These are phyloP conservation scores for Dasysyrphus albostriatus DNA, from an alignment of 2,888 invertebrate species.

Conservation along the genomic window DNA sequence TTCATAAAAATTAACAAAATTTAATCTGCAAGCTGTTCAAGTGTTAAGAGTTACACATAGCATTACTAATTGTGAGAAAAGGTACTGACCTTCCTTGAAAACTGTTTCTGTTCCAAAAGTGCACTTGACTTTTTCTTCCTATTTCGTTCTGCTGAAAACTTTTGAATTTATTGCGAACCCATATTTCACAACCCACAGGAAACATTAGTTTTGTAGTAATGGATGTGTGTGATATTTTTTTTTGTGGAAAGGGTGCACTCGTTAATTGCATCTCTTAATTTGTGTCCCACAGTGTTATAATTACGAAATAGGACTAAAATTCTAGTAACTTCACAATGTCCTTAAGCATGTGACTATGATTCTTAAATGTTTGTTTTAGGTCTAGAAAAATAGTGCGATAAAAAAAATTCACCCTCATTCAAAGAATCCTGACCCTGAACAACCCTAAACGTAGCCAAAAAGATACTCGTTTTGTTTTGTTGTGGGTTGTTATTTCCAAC, in stretches of 20 bases:
- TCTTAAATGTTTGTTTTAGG: slow-evolving; percentile 41
- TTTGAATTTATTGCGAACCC: slow-evolving; percentile 47
- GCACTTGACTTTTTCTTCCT: slow-evolving; percentile 15
- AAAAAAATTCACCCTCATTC: slow-evolving; percentile 54
- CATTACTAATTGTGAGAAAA: background rate
- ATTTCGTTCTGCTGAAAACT: slow-evolving; percentile 1
- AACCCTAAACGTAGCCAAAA: slow-evolving; percentile 53
- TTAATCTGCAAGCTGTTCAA: background rate
- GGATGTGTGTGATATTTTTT: background rate
- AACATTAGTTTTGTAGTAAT: slow-evolving; percentile 20
- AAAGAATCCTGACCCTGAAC: slow-evolving; percentile 66
- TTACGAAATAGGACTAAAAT: slow-evolving; percentile 2
- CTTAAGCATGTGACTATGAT: slow-evolving; percentile 40
- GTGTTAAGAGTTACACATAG: background rate
- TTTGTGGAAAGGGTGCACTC: slow-evolving; percentile 34
- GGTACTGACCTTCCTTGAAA: slow-evolving; percentile 4
- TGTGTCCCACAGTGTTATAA: slow-evolving; percentile 29
- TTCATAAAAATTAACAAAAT: too few relatives aligned
- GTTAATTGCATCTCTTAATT: slow-evolving; percentile 61
- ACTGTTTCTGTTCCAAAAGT: background rate
- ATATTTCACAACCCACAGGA: slow-evolving; percentile 45
- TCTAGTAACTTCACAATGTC: slow-evolving; percentile 12
- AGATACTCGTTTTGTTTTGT: slow-evolving; percentile 27
- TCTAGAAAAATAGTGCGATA: slow-evolving; percentile 6
- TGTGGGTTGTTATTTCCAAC: slow-evolving; percentile 38